Base-by-base conservation (phyloP, 2,797 vertebrate species). In the Poeciliopsis gracilis region DNA sequence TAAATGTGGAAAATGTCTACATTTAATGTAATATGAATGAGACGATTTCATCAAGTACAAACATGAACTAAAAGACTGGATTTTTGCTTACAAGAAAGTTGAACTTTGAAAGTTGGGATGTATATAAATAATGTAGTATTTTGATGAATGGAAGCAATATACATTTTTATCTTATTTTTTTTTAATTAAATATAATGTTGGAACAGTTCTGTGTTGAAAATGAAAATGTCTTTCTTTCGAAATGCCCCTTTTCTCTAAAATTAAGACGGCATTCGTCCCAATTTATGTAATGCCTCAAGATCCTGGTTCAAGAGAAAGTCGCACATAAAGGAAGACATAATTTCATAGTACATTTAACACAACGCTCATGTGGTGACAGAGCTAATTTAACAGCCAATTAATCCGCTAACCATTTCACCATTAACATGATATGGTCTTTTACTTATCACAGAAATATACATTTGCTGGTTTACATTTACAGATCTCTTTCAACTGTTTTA, bases 371-470 rank as follows among this genome's bases (percentile, higher is more conserved):
- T 63, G 28, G 36, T 25, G 28, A 41, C 46, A 23, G 25, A 49
- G 55, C 30, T 73, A 53, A 73, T 79, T 79, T 66, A 67, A 43
- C 77, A 30, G 30, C 36, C 70, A 49, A 51, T 79, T 74, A 74
- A 55, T 55, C 47, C 9, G 2, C 28, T 59, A 77, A 74, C 45
- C 18, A 67, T 41, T 53, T 73, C 72, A 53, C 38, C 16, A 51
- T 7, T 20, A 67, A 55, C 5, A 43, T 23, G 47, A 10, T 20
- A 45, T 59, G 11, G 33, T 43, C 4, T 66, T 28, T 53, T 49
- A 28, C 45, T 46, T 70, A 70, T 70, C 28, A 6, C 25, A 70
- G 25, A 70, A 4, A 45, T 45, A 28, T 46, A 9, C 7, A 33
- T 70, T 45, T 70, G 41, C 25, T 11, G n/a, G 25, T 46, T 70